Conservation (phyloP, 2,113 vertebrate species). For the Pangasianodon hypophthalmus region DNA sequence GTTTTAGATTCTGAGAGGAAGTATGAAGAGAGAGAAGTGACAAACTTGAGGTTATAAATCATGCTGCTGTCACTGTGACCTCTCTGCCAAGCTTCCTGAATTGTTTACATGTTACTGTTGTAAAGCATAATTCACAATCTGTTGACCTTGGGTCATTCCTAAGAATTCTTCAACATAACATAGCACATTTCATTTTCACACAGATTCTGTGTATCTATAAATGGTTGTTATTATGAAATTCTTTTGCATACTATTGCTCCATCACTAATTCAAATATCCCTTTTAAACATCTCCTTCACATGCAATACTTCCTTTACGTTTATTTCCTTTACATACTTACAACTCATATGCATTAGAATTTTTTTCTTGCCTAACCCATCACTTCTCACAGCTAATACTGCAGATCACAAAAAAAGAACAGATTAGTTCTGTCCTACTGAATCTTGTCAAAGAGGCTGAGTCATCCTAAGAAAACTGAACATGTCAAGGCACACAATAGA, state of each 20-base stretch:
- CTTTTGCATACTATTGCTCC: background rate
- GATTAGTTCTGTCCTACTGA: constrained; percentile 5
- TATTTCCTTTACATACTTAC: background rate
- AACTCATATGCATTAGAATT: background rate
- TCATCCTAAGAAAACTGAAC: background rate
- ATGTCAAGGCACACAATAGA: constrained; percentile 7
- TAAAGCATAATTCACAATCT: background rate
- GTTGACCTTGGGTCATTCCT: background rate
- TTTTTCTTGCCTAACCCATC: background rate
- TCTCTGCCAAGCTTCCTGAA: background rate
- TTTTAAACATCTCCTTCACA: background rate
- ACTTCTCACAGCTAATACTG: background rate
- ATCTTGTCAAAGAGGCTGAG: constrained; percentile 26
- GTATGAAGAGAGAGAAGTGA: constrained; percentile 1
- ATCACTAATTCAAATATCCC: background rate
- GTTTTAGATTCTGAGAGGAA: background rate
- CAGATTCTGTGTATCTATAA: background rate
- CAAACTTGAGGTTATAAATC: background rate
- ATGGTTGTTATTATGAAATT: background rate
- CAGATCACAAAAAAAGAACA: background rate
- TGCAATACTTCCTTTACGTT: background rate
- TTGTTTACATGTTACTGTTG: background rate
- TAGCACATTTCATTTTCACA: background rate
- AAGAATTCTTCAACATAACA: background rate
- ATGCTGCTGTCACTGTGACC: background rate